phyloP scores from a whole-genome alignment of 2,113 vertebrate genomes.

The Haemorhous mexicanus region DNA sequence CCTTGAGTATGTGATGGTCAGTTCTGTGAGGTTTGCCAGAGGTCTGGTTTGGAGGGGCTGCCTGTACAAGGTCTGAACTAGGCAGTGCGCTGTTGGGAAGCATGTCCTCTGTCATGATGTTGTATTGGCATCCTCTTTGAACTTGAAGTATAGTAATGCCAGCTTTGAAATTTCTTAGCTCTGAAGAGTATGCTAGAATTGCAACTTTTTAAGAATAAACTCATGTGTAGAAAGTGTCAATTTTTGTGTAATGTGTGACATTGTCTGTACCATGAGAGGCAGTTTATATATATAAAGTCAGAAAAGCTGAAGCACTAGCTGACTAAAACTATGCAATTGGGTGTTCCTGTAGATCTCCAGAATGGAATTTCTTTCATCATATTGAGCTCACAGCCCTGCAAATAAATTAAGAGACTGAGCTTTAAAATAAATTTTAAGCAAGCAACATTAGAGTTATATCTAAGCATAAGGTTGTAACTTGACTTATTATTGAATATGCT shows the following conservation, averaged over 20 bases:
- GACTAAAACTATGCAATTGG: background rate
- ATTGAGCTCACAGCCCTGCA: background rate
- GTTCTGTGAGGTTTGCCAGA: background rate
- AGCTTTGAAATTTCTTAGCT: background rate
- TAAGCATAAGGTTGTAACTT: background rate
- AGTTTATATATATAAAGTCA: background rate
- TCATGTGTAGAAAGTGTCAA: background rate
- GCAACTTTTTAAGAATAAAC: background rate
- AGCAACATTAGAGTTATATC: background rate
- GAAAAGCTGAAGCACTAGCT: background rate
- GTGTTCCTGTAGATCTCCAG: background rate
- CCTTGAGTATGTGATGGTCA: background rate
- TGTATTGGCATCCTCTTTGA: background rate
- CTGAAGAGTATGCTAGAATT: background rate
- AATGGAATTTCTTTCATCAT: background rate
- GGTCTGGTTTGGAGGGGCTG: background rate
- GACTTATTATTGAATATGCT: background rate
- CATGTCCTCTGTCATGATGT: background rate
- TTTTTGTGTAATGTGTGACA: rapidly evolving
- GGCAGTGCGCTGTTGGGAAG: background rate
- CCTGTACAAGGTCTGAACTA: background rate
- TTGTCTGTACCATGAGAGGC: background rate
- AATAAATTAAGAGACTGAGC: background rate
- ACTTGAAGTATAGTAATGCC: background rate
- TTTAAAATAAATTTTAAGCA: background rate